Conservation (phyloP, 2,888 invertebrate species). For the Drosophila quinaria region DNA sequence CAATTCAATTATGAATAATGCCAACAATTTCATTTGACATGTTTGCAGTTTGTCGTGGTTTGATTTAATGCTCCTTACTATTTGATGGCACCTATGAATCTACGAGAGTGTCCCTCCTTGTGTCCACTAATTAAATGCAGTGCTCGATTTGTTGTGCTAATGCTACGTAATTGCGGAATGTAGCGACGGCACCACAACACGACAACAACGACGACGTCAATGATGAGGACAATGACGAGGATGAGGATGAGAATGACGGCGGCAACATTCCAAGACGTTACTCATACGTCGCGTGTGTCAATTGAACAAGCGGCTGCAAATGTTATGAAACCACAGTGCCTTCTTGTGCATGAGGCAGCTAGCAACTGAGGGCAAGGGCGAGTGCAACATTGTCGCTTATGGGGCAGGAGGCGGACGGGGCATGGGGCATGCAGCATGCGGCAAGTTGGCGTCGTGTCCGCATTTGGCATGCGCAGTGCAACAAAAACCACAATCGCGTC, state of each 20-base stretch:
- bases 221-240: constrained; percentile 34
- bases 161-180: constrained; percentile 74
- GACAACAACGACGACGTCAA: constrained; percentile 10
- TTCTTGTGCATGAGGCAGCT: constrained; percentile 6
- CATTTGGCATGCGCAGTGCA: constrained; percentile 74
- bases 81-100: background rate
- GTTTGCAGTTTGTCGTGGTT: constrained; percentile 38
- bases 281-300: constrained; percentile 78
- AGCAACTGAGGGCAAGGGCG: constrained; percentile 13
- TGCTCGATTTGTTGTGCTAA: constrained; percentile 80
- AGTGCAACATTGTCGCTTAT: constrained; percentile 10
- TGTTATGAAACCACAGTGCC: constrained; percentile 51
- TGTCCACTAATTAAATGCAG: constrained; percentile 73
- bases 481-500: constrained; percentile 59
- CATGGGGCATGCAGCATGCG: constrained; percentile 11
- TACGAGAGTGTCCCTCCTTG: background rate
- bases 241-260: constrained; percentile 48
- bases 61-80: constrained; percentile 15
- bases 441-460: constrained; percentile 65
- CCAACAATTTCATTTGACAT: constrained; percentile 68
- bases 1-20: constrained; percentile 80
- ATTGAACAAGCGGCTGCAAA: constrained; percentile 56
- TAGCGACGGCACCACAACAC: constrained; percentile 21
- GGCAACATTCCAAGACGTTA: constrained; percentile 76
- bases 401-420: background rate